These are phyloP conservation scores for Acleris cristana DNA, from an alignment of 2,888 invertebrate genomes.

Conservation along the genomic window DNA sequence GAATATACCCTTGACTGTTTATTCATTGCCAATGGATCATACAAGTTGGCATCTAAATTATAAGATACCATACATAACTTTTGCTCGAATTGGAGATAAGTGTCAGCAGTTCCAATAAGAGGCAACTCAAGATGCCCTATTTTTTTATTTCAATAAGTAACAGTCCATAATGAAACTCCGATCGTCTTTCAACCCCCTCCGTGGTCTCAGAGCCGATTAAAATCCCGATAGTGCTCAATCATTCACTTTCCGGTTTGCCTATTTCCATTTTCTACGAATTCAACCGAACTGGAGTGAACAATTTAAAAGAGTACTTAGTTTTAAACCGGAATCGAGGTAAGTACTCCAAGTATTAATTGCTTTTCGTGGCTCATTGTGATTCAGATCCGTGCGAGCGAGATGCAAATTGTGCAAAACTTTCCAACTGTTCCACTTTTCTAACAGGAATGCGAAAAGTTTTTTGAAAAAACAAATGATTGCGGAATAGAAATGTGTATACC, in stretches of 20 bases:
- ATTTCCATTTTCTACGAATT: conserved; percentile 34
- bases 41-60: too few relatives aligned
- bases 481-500: conserved; percentile 56
- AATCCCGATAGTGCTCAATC: conserved; percentile 26
- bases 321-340: conserved; percentile 75
- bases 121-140: too few relatives aligned
- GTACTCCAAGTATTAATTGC: conserved; percentile 82
- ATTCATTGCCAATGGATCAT: too few relatives aligned
- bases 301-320: conserved; percentile 80
- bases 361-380: conserved; percentile 81
- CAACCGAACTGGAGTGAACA: conserved; percentile 60
- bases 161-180: neutral
- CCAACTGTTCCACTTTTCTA: conserved; percentile 77
- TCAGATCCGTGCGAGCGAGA: conserved; percentile 76
- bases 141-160: neutral
- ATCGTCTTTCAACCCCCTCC: conserved; percentile 9
- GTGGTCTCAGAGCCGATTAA: conserved; percentile 5
- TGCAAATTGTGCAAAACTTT: conserved; percentile 79
- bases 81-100: too few relatives aligned
- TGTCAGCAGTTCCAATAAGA: too few relatives aligned
- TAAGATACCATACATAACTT: too few relatives aligned
- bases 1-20: too few relatives aligned
- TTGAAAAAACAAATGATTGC: conserved; percentile 65
- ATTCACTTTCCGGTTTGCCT: conserved; percentile 31
- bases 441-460: conserved; percentile 75